Evolutionary conservation across 2,888 invertebrate species (phyloP), one percentile per base, ranked within the genome.

Genomic region (Poecilobothrus nobilitatus): DNA sequence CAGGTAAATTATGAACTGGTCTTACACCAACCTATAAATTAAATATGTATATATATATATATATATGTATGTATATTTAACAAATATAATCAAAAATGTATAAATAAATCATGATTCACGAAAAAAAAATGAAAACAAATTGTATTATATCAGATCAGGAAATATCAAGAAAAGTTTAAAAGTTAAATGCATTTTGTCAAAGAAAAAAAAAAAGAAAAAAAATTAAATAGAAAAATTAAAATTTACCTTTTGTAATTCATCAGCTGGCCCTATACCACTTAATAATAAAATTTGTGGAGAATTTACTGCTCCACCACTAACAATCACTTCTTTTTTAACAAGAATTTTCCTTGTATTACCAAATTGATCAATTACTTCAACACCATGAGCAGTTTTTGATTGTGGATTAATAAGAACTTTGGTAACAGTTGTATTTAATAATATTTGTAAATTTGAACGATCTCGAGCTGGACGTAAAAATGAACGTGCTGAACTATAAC

Each of bases 241-340:
- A 53, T 70, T 83, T 2, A 84, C 86, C 72, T 83, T 82, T 15
- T 85, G 75, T 21, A 95, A 83, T 20, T 94, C 91, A 0, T 87
- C 87, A 2, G 85, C 86, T 41, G 91, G 91, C 0, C 95, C 95
- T 15, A 97, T 85, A 12, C 97, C 97, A 73, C 95, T 95, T 63
- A 95, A 85, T 76, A 97, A 86, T 18, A 98, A 86, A 66, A 98
- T 84, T 79, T 98, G 97, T 0, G 97, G 97, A 0, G 96, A 92
- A 73, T 94, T 97, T 1, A 98, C 92, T 15, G 97, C 92, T 0
- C 97, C 94, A 10, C 86, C 90, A 72, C 86, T 86, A 73, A 74
- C 74, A 44, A 97, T 91, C 0, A 97, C 88, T 80, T 94, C 94
- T 77, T 91, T 93, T 73, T 87, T 87, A 0, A 92, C 94, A 72